These are phyloP conservation scores for Chlorodrepanis virens DNA, from an alignment of 2,113 vertebrate species.

Conservation along the genomic window DNA sequence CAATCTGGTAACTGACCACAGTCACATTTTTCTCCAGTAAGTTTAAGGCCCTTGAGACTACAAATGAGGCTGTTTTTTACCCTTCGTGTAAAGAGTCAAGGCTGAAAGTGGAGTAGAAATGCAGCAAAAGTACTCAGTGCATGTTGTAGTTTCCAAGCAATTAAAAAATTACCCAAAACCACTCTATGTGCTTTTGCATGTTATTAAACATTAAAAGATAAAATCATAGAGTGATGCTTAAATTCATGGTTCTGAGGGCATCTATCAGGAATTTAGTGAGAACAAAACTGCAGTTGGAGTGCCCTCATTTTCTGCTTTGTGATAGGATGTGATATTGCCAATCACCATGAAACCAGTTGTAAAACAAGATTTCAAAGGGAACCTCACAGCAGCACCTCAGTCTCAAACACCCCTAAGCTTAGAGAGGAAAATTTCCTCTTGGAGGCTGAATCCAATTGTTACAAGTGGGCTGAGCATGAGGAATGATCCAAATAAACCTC, in stretches of 20 bases:
- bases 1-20: neutral
- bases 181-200: neutral
- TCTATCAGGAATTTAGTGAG: neutral
- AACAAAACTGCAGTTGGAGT: neutral
- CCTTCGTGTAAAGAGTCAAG: neutral
- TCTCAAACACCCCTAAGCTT: neutral
- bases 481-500: slow-evolving; percentile 19
- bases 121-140: neutral
- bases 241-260: neutral
- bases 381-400: neutral
- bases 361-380: slow-evolving; percentile 2
- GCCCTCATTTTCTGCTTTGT: rapidly evolving
- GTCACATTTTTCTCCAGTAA: neutral
- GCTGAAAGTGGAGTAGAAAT: neutral
- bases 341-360: neutral
- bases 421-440: neutral
- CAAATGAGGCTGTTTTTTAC: neutral
- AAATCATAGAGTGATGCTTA: neutral
- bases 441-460: neutral
- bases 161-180: neutral
- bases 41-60: neutral
- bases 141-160: neutral
- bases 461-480: slow-evolving; percentile 23
- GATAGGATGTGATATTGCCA: neutral
- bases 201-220: neutral